Base-by-base conservation (phyloP, 2,797 vertebrate species). In the Cryptoprocta ferox region DNA sequence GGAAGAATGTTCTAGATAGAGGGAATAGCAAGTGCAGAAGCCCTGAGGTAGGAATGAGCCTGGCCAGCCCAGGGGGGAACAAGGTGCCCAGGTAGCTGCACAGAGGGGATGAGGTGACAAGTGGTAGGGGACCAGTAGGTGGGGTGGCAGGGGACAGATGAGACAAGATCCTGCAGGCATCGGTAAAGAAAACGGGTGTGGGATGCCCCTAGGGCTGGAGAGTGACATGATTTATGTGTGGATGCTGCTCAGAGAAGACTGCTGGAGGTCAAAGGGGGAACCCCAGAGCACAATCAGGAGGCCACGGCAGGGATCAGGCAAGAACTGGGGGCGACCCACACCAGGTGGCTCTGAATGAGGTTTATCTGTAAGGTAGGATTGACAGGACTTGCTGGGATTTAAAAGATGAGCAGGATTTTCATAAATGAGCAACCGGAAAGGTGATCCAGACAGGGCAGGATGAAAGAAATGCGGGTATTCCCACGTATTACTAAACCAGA, bases 221-320 rank as follows among this genome's bases (percentile, higher is more conserved):
- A 39, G 3, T 26, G 71, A 82, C 9, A 5, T 2, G 37, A 65
- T 13, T 18, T 32, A 42, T 26, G 56, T 84, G 70, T 16, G 14
- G 81, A 48, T 61, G 24, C 30, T 61, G 14, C 84, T 48, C 42
- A 7, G 63, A 79, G 24, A 53, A 39, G 30, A 53, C 9, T 26
- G 1, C 0, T 0, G 0, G 42, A 61, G 9, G 32, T 18, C 15
- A 50, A 24, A 0, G 16, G 6, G 26, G 39, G 16, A 9, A 75
- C 32, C n/a, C 0, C 9, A 16, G 32, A 8, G 8, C 37, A 24
- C 59, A 35, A 12, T 5, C 9, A 3, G 63, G 48, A 76, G 42
- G 59, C 26, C 2, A 11, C 10, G 6, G 75, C 3, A 1, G 39
- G 2, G 32, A 37, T 26, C 5, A 32, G 39, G 32, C 0, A 10